Evolutionary conservation across 2,888 invertebrate species (phyloP).

Genomic region (Epinotia brunnichana): DNA sequence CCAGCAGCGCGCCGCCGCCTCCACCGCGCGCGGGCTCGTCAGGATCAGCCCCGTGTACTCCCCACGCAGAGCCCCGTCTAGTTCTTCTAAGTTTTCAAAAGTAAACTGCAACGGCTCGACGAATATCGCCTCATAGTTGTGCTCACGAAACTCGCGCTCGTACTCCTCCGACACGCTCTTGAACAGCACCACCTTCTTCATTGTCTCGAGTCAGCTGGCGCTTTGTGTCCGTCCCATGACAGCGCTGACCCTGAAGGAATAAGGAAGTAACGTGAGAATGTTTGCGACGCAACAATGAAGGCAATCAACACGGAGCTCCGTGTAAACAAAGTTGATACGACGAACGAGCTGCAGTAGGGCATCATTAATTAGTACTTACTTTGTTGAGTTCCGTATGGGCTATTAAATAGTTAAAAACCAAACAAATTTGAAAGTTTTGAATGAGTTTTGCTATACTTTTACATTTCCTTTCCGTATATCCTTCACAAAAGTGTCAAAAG

Average conservation of each 20-base stretch:
- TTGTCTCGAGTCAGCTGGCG: conserved; percentile 48
- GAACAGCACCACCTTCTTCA: conserved; percentile 75
- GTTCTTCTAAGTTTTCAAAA: conserved; percentile 55
- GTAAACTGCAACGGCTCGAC: conserved; percentile 75
- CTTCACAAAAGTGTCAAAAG: not conserved
- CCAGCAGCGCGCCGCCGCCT: conserved; percentile 72
- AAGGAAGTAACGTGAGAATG: conserved; percentile 54
- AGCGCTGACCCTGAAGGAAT: conserved; percentile 62
- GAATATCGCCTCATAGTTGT: conserved; percentile 66
- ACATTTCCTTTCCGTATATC: conserved; percentile 32
- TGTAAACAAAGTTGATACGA: conserved; percentile 16
- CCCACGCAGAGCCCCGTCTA: conserved; percentile 58
- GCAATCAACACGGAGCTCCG: conserved; percentile 41
- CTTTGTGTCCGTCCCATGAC: conserved; percentile 51
- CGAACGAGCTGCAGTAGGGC: not conserved
- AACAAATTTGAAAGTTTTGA: conserved; percentile 23
- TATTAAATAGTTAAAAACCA: not conserved
- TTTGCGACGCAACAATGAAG: conserved; percentile 46
- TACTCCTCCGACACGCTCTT: conserved; percentile 76
- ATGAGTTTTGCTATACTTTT: conserved; percentile 18
- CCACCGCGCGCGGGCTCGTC: conserved; percentile 73
- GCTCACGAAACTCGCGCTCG: conserved; percentile 62
- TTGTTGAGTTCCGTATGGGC: not conserved
- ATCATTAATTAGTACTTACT: conserved; percentile 3
- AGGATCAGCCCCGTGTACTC: conserved; percentile 68